Conservation (phyloP, 2,888 invertebrate genomes). For the Polydesmus complanatus region DNA sequence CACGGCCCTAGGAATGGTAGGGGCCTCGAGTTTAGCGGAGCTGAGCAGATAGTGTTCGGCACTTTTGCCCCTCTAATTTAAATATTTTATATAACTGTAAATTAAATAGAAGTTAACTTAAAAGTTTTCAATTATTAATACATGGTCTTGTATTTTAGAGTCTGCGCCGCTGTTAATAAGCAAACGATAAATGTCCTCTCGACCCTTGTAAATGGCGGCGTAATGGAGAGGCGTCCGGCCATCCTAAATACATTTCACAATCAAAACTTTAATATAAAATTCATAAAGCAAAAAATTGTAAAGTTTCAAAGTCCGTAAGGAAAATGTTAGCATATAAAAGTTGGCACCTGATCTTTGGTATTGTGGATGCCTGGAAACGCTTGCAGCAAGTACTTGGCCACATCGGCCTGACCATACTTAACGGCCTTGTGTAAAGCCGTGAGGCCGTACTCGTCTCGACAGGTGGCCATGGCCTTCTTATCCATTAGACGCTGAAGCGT, state of each 20-base stretch:
- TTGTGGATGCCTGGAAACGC: constrained; percentile 33
- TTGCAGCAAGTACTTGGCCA: constrained; percentile 47
- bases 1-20: constrained; percentile 4
- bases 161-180: constrained; percentile 27
- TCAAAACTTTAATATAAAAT: neutral
- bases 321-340: no score
- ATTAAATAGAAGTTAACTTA: neutral
- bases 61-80: constrained; percentile 54
- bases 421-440: constrained; percentile 77
- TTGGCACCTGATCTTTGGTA: constrained; percentile 31
- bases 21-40: constrained; percentile 42
- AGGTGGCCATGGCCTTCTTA: constrained; percentile 51
- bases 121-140: no score
- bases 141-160: constrained; percentile 24
- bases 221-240: constrained; percentile 72
- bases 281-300: neutral
- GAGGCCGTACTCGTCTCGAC: constrained; percentile 63
- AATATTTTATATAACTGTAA: neutral
- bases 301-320: neutral
- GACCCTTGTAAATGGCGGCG: constrained; percentile 42
- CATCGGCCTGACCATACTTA: constrained; percentile 66
- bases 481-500: constrained; percentile 29
- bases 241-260: constrained; percentile 21
- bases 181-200: constrained; percentile 25
- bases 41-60: constrained; percentile 50